Evolutionary conservation across 2,888 invertebrate genomes (phyloP).

Genomic region (Xestia ashworthii): DNA sequence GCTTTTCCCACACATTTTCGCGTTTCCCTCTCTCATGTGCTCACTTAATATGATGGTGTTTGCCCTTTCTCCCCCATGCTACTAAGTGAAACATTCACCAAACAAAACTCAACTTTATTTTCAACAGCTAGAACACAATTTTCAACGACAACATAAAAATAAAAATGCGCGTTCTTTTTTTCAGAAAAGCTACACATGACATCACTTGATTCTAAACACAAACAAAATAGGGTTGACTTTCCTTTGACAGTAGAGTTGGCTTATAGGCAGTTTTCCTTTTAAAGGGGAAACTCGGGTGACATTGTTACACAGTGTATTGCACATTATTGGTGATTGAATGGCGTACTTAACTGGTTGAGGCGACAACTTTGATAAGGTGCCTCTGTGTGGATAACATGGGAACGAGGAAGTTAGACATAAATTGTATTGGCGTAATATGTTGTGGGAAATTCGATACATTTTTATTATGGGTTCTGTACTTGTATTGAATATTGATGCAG

Average conservation of each 20-base stretch:
- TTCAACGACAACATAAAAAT: conserved; percentile 57
- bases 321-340: conserved; percentile 91
- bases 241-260: conserved; percentile 43
- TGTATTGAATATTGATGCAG: conserved; percentile 22
- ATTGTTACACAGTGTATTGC: conserved; percentile 90
- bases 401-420: conserved; percentile 65
- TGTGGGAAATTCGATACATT: conserved; percentile 42
- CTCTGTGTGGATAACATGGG: conserved; percentile 80
- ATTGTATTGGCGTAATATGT: conserved; percentile 60
- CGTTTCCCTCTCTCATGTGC: conserved; percentile 90
- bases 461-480: conserved; percentile 33
- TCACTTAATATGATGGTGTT: conserved; percentile 90
- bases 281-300: conserved; percentile 83
- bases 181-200: conserved; percentile 64
- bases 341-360: conserved; percentile 83
- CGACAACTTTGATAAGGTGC: conserved; percentile 88
- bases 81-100: conserved; percentile 48
- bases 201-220: conserved; percentile 34
- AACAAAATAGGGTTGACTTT: conserved; percentile 66
- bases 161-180: conserved; percentile 83
- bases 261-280: conserved; percentile 68
- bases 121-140: neutral
- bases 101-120: conserved; percentile 64
- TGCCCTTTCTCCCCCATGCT: conserved; percentile 86
- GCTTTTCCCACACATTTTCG: conserved; percentile 90